phyloP scores from a whole-genome alignment of 2,888 invertebrate species.

The Dromius quadrimaculatus region DNA sequence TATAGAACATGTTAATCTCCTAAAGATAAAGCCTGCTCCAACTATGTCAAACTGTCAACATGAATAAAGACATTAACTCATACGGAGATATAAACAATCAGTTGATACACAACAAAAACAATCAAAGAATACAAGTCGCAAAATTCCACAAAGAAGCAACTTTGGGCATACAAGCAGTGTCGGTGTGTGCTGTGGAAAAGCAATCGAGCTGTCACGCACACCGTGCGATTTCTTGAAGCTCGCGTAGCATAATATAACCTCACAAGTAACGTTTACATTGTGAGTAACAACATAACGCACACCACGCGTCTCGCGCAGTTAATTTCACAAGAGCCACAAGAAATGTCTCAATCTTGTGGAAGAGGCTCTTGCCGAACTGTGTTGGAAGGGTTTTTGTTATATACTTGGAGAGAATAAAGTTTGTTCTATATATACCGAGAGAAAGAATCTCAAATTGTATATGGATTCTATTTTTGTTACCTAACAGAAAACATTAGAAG shows the following conservation, averaged over 20 bases:
- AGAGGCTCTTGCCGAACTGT: too few species aligned
- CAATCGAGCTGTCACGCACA: conserved; percentile 27
- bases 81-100: conserved; percentile 20
- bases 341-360: conserved; percentile 43
- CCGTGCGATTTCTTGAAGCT: not conserved
- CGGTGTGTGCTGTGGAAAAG: not conserved
- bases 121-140: conserved; percentile 21
- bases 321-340: conserved; percentile 34
- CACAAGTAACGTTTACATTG: not conserved
- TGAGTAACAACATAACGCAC: too few species aligned
- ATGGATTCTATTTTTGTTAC: too few species aligned
- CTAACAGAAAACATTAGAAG: too few species aligned
- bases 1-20: conserved; percentile 1
- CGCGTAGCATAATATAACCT: conserved; percentile 1
- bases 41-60: conserved; percentile 25
- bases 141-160: conserved; percentile 12
- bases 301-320: conserved; percentile 24
- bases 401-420: too few species aligned
- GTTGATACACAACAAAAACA: conserved; percentile 8
- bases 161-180: not conserved
- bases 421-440: too few species aligned
- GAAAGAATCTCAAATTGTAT: too few species aligned
- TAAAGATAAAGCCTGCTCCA: conserved; percentile 3
- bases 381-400: too few species aligned
- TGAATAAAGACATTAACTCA: conserved; percentile 3